Base-by-base conservation (phyloP, 2,113 vertebrate genomes). In the Cromileptes altivelis region DNA sequence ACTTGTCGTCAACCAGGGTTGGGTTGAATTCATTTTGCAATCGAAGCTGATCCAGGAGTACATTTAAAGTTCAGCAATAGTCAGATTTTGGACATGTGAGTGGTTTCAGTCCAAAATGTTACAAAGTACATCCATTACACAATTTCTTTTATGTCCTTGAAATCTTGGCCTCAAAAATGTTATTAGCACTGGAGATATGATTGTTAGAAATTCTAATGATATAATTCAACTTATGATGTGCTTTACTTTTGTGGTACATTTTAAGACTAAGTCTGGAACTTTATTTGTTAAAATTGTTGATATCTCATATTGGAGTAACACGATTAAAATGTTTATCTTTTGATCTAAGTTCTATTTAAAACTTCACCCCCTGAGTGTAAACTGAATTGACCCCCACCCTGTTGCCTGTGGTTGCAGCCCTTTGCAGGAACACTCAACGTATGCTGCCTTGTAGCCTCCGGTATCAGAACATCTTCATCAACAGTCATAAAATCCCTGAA, bases 361-460 rank as follows among this genome's bases (percentile, higher is more conserved):
- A 50, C 63, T 63, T 78, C 80, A 19, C 55, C 90, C 86, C 90
- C 91, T 82, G 89, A 94, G 89, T 80, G 80, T 90, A 75, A 92
- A 84, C 55, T 85, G 68, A 84, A 83, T 68, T 15, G 33, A 62
- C 61, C 81, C 81, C 52, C 77, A 47, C 65, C 88, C 56, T 5
- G 33, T 67, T 21, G 53, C 81, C 81, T 37, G 42, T 78, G 50
- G 62, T 9, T 76, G 47, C 92, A 92, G 92, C 91, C 91, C 89
- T 92, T 91, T 75, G 75, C 18, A 42, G 68, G 53, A 47, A 73
- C 85, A 74, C 89, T 84, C 83, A 62, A 25, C 37, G 37, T 68
- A 75, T 25, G 10, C 75, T 64, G 84, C 82, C 84, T 50, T 58
- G 25, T 14, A 84, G 88, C 81, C 77, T 69, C 80, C 61, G 45